phyloP scores from a whole-genome alignment of 1,140 invertebrate species.

The Conus betulinus region DNA sequence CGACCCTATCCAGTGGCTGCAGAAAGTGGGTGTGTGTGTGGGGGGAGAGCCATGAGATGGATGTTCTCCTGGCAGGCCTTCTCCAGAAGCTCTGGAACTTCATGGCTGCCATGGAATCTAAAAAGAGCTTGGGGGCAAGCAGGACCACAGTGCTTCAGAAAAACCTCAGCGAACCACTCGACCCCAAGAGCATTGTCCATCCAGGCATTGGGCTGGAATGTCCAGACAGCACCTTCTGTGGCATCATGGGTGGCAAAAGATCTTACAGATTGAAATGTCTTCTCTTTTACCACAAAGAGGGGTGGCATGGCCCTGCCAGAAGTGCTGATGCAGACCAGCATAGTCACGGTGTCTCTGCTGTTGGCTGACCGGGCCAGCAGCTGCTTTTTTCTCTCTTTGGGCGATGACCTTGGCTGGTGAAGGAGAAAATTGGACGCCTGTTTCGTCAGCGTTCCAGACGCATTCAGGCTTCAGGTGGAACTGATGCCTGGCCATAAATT shows the following conservation, averaged over 20 bases:
- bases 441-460: constrained; percentile 55
- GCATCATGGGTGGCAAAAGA: constrained; percentile 38
- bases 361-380: constrained; percentile 34
- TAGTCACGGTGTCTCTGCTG: constrained; percentile 42
- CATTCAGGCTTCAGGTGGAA: neutral
- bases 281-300: constrained; percentile 48
- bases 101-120: too few relatives aligned
- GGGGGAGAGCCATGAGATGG: too few relatives aligned
- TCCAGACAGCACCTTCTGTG: constrained; percentile 41
- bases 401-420: constrained; percentile 40
- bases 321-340: constrained; percentile 49
- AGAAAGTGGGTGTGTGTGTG: too few relatives aligned
- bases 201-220: constrained; percentile 48
- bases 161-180: too few relatives aligned
- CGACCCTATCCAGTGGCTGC: too few relatives aligned
- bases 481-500: too few relatives aligned
- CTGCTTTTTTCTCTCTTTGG: constrained; percentile 29
- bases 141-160: too few relatives aligned
- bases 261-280: constrained; percentile 38
- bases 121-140: too few relatives aligned
- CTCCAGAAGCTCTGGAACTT: too few relatives aligned
- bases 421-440: constrained; percentile 43
- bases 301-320: constrained; percentile 40
- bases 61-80: too few relatives aligned
- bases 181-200: neutral